Conservation (phyloP, 1,140 invertebrate species). For the Bombus fervidus region DNA sequence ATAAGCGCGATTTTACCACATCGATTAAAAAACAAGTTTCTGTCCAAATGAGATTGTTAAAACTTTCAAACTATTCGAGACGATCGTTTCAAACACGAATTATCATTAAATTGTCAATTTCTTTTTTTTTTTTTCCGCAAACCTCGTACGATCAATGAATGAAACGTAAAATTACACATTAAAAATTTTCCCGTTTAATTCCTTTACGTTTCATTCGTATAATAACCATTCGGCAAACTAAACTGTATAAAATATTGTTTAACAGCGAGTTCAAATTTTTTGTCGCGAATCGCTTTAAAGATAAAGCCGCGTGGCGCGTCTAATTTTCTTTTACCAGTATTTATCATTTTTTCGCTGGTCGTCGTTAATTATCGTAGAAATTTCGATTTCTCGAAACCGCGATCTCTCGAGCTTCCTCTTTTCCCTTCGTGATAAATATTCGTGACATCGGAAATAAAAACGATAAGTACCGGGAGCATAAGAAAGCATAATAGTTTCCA, state of each 20-base stretch:
- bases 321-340: background rate
- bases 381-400: background rate
- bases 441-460: slow-evolving; percentile 22
- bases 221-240: background rate
- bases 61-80: background rate
- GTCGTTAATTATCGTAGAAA: background rate
- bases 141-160: background rate
- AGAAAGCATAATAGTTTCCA: slow-evolving; percentile 51
- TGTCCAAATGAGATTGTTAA: background rate
- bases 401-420: background rate
- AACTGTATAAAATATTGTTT: background rate
- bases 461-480: slow-evolving; percentile 11
- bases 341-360: background rate
- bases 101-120: background rate
- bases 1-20: background rate
- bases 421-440: background rate
- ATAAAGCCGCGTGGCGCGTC: background rate
- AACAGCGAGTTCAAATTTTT: background rate
- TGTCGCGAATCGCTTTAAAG: too few species aligned
- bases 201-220: background rate
- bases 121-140: background rate
- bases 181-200: background rate
- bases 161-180: background rate
- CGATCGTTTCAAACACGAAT: background rate
- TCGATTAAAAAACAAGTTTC: background rate